phyloP scores from a whole-genome alignment of 2,113 vertebrate genomes.

The Halichoerus grypus region DNA sequence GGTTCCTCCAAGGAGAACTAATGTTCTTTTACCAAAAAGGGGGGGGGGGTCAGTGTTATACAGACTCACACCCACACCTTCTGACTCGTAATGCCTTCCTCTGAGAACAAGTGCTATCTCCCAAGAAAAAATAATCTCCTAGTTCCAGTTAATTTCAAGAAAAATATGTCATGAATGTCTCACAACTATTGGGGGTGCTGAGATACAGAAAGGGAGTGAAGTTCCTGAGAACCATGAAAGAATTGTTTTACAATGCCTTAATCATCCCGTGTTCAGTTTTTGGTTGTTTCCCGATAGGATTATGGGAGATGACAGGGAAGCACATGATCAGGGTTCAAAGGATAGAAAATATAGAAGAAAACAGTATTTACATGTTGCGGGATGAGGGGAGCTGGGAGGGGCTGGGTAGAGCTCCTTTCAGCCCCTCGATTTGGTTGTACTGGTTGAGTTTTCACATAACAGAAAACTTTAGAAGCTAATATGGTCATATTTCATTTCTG shows the following conservation, averaged over 20 bases:
- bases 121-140: not conserved
- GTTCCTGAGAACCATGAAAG: not conserved
- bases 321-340: not conserved
- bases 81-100: not conserved
- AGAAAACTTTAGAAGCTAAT: not conserved
- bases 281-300: not conserved
- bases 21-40: not conserved
- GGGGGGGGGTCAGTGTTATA: accelerated
- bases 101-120: not conserved
- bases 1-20: not conserved
- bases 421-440: not conserved
- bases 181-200: not conserved
- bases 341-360: not conserved
- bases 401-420: not conserved
- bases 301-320: not conserved
- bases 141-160: slow-evolving; percentile 6
- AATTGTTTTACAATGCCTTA: not conserved
- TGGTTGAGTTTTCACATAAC: not conserved
- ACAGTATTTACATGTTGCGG: not conserved
- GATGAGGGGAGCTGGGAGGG: not conserved
- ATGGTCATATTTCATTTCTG: not conserved
- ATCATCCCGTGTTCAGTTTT: not conserved
- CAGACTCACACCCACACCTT: not conserved
- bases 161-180: not conserved
- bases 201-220: not conserved